These are phyloP conservation scores for Drosophila auraria DNA, from an alignment of 1,140 invertebrate genomes.

Conservation along the genomic window DNA sequence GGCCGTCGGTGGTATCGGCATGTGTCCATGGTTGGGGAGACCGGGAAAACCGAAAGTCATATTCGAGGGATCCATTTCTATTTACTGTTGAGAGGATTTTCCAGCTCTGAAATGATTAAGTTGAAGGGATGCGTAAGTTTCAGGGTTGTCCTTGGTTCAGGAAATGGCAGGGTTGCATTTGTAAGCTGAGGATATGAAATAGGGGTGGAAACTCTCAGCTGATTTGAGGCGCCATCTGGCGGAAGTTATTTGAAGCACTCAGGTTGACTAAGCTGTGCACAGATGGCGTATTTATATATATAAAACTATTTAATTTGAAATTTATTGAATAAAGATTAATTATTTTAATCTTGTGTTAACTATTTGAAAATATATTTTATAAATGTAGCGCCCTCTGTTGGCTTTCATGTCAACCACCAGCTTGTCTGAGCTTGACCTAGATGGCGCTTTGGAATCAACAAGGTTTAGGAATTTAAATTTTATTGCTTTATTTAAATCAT, in stretches of 20 bases:
- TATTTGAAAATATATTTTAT: background rate
- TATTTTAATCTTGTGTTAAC: too few relatives aligned
- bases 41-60: conserved; percentile 78
- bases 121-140: conserved; percentile 30
- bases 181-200: background rate
- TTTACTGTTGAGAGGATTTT: background rate
- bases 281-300: conserved; percentile 7
- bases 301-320: background rate
- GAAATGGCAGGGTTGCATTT: conserved; percentile 33
- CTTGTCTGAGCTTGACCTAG: background rate
- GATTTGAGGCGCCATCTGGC: conserved; percentile 4
- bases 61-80: conserved; percentile 80
- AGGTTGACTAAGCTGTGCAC: background rate
- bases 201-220: conserved; percentile 25
- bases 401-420: rapidly evolving
- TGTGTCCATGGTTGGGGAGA: conserved; percentile 74
- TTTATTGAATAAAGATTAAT: too few relatives aligned
- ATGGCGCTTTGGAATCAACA: background rate
- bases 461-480: background rate
- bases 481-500: background rate
- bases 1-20: conserved; percentile 81
- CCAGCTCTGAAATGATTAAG: conserved; percentile 20
- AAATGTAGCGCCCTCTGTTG: background rate
- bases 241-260: background rate
- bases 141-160: conserved; percentile 17